Conservation (phyloP, 2,113 vertebrate genomes). For the Xyliphius kryptos region DNA sequence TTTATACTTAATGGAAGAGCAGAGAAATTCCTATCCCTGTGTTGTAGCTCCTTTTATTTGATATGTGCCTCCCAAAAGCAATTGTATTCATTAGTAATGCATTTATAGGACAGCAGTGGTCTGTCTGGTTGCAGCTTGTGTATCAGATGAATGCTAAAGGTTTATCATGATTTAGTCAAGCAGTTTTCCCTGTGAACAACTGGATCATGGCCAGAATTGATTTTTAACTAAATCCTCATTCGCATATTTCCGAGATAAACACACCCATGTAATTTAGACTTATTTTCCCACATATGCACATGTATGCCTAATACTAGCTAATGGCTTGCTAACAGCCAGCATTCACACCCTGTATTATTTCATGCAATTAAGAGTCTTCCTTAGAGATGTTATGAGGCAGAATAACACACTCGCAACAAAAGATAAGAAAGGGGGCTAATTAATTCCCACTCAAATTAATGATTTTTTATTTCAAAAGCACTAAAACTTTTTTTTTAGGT, state of each 20-base stretch:
- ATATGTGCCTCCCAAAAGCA: constrained; percentile 17
- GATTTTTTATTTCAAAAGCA: constrained; percentile 54
- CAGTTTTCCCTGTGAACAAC: too few relatives aligned
- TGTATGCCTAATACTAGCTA: constrained; percentile 50
- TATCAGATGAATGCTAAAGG: too few relatives aligned
- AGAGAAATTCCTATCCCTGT: constrained; percentile 19
- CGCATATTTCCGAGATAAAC: too few relatives aligned
- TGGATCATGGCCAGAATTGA: too few relatives aligned
- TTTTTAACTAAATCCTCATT: too few relatives aligned
- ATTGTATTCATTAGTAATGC: constrained; percentile 28
- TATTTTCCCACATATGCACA: constrained; percentile 7
- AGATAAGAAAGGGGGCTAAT: constrained; percentile 56
- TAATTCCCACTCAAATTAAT: constrained; percentile 63
- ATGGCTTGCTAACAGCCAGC: constrained; percentile 59
- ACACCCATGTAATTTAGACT: too few relatives aligned
- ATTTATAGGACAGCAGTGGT: constrained; percentile 14
- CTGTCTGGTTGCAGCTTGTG: constrained; percentile 13
- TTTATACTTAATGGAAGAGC: constrained; percentile 26
- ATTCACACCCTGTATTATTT: constrained; percentile 56
- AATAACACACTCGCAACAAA: constrained; percentile 54
- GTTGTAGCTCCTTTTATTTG: constrained; percentile 25
- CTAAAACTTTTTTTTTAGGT: constrained; percentile 49
- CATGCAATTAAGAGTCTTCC: constrained; percentile 59
- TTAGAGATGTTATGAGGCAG: constrained; percentile 55
- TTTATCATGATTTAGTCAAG: too few relatives aligned